Conservation (phyloP, 2,888 invertebrate genomes). For the Brachynemurus nebulosus region DNA sequence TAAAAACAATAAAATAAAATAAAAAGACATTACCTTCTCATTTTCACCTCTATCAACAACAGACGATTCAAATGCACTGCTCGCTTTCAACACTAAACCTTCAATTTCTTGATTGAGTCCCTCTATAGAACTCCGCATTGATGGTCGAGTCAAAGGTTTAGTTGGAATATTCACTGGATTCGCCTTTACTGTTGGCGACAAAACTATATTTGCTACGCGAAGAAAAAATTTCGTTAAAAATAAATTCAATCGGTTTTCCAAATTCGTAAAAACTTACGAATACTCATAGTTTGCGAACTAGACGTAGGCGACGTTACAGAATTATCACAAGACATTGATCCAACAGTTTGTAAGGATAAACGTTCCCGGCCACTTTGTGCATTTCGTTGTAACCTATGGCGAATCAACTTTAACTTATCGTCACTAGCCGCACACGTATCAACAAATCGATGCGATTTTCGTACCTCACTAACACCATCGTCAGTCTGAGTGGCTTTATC, state of each 20-base stretch:
- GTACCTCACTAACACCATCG: constrained; percentile 39
- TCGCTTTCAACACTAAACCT: constrained; percentile 49
- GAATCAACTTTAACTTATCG: constrained; percentile 42
- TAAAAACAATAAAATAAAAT: not conserved
- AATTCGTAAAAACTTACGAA: constrained; percentile 24
- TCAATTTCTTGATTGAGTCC: constrained; percentile 81
- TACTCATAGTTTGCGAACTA: constrained; percentile 34
- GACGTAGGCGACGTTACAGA: constrained; percentile 33
- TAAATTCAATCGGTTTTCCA: too few species aligned
- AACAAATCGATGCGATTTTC: constrained; percentile 36
- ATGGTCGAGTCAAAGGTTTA: constrained; percentile 43
- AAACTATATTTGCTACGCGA: constrained; percentile 21
- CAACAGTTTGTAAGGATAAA: constrained; percentile 27
- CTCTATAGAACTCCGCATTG: constrained; percentile 72
- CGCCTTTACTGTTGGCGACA: constrained; percentile 31
- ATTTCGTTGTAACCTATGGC: constrained; percentile 44
- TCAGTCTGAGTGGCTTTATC: constrained; percentile 76
- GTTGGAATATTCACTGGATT: constrained; percentile 42
- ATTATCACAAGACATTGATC: constrained; percentile 40
- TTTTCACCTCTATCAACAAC: constrained; percentile 22
- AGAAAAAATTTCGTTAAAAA: too few species aligned
- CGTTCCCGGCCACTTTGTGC: constrained; percentile 36
- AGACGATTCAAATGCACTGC: constrained; percentile 30
- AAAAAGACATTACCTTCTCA: constrained; percentile 6
- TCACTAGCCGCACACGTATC: constrained; percentile 30